Evolutionary conservation across 2,888 invertebrate species (phyloP).

Genomic region (Hydrotaea diabolus): DNA sequence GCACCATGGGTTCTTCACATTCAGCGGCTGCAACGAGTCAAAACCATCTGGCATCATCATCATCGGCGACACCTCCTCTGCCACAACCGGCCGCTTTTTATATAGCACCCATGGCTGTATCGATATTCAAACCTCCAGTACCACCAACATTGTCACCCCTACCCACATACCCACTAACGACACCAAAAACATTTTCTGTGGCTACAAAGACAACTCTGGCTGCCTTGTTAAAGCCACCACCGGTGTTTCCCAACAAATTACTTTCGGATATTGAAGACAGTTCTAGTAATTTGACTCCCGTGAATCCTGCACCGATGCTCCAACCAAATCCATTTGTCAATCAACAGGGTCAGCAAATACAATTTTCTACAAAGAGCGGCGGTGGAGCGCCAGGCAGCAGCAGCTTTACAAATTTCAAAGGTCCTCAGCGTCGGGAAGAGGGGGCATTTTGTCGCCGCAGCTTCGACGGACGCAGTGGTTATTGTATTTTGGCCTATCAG

Average conservation of each 20-base stretch:
- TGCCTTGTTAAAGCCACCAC: neutral
- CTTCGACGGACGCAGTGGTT: conserved; percentile 78
- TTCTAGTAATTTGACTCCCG: conserved; percentile 3
- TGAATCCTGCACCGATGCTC: conserved; percentile 55
- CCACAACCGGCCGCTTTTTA: conserved; percentile 33
- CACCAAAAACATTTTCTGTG: neutral
- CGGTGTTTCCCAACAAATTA: conserved; percentile 43
- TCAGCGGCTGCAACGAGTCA: neutral
- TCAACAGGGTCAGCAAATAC: conserved; percentile 43
- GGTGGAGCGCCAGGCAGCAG: neutral
- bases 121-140: neutral
- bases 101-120: conserved; percentile 24
- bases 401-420: conserved; percentile 19
- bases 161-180: neutral
- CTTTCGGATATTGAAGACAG: conserved; percentile 29
- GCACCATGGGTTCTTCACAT: neutral
- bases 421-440: conserved; percentile 68
- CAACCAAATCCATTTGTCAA: conserved; percentile 52
- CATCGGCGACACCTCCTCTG: neutral
- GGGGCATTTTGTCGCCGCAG: conserved; percentile 78
- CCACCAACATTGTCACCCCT: neutral
- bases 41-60: neutral
- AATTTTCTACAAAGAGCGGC: conserved; percentile 39
- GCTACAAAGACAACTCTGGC: neutral
- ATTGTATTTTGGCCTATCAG: conserved; percentile 77